Evolutionary conservation across 2,888 invertebrate species (phyloP), one percentile per base, ranked within the genome.

Genomic region (Tyria jacobaeae): DNA sequence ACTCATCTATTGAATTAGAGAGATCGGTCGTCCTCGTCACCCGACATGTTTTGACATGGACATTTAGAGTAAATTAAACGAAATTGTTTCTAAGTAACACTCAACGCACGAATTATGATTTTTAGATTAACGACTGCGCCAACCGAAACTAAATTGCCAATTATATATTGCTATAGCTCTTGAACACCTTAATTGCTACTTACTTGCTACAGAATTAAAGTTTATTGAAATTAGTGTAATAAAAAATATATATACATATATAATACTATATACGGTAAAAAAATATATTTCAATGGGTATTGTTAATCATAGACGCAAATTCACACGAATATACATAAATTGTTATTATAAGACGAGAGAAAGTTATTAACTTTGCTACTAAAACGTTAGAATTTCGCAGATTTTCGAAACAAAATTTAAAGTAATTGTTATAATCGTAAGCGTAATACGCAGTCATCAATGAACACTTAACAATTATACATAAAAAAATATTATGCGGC

Each of bases 1-100:
- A 66, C 55, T 73, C 69, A 71, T 71, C 54, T 57, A 48, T 64
- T 64, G 66, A 76, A 64, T 76, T 68, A 73, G 66, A 47, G 35
- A 66, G 64, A 64, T 63, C 52, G 57, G 34, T 49, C 52, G 27
- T 44, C 59, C 27, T 49, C 52, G 27, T 44, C 59, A 58, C 57
- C 55, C 27, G 66, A 51, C 57, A 59, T 64, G 54, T 58, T 66
- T 64, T 71, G 69, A 71, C 68, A 70, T 64, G 53, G 54, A 54
- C 64, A 52, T 66, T 71, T 64, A 71, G 57, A 67, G 52, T 41
- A 65, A 77, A 71, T 62, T 60, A 62, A 62, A 71, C 47, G 53
- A 65, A 65, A 67, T 25, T 25, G 53, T 64, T 71, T 71, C 66
- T 57, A 44, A 62, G 57, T 70, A 71, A 44, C 56, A 60, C 41